Conservation (phyloP, 2,888 invertebrate species). For the Amiota communis region DNA sequence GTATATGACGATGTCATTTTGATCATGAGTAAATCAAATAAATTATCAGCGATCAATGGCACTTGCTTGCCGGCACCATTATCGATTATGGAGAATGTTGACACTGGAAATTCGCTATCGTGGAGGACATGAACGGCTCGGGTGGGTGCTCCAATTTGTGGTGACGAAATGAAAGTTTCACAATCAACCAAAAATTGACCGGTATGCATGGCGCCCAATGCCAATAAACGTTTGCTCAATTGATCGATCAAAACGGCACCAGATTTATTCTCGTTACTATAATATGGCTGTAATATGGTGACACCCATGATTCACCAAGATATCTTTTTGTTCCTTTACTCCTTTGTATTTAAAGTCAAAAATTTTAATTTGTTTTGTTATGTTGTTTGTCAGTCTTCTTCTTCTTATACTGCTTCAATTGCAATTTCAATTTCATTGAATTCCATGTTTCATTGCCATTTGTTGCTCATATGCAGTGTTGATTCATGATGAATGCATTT, state of each 20-base stretch:
- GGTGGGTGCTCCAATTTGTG: slow-evolving; percentile 78
- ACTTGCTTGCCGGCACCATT: slow-evolving; percentile 86
- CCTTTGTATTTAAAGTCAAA: no score
- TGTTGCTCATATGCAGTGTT: no score
- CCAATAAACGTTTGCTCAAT: slow-evolving; percentile 86
- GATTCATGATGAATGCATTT: no score
- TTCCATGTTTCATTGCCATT: neutral
- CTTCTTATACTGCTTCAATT: neutral
- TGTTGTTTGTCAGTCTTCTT: no score
- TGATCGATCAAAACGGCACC: slow-evolving; percentile 92
- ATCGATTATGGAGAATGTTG: slow-evolving; percentile 93
- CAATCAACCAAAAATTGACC: slow-evolving; percentile 96
- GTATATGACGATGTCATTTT: slow-evolving; percentile 91
- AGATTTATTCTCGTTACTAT: slow-evolving; percentile 90
- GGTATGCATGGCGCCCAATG: slow-evolving; percentile 86
- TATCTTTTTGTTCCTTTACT: neutral
- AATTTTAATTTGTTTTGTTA: no score
- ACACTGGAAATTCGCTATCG: slow-evolving; percentile 95
- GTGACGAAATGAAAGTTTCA: slow-evolving; percentile 90
- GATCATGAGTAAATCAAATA: slow-evolving; percentile 92
- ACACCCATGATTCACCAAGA: slow-evolving; percentile 61
- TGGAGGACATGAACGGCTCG: slow-evolving; percentile 93
- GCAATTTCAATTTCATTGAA: neutral
- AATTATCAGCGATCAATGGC: slow-evolving; percentile 90
- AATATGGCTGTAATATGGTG: slow-evolving; percentile 83